Base-by-base conservation (phyloP, 2,797 vertebrate species). In the Ataeniobius toweri region DNA sequence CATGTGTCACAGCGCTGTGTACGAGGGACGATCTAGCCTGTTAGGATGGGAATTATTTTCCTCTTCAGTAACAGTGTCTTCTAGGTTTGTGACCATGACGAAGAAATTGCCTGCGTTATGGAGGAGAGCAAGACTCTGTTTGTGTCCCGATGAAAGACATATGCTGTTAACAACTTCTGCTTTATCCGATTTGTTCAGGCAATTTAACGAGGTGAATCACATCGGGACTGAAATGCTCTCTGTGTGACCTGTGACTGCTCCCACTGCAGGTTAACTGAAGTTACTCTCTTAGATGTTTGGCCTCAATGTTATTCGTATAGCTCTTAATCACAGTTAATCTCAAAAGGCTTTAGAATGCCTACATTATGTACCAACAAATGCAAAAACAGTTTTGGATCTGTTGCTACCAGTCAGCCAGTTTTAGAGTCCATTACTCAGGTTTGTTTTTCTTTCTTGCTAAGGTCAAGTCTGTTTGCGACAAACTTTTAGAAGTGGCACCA, bases 21-120 rank as follows among this genome's bases (percentile, higher is more conserved):
- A 41, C n/a, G 67, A 65, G 55, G 10, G 61, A 65, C 28, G 16
- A 65, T 65, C 63, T 67, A 4, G 41, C 69, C 51, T 72, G 67
- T 83, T 69, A 72, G 67, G 74, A 50, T 26, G 77, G 39, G 82
- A 90, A 85, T 85, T 65, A 71, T 46, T 80, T 78, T 86, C 73
- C 74, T 83, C 71, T 61, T 75, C 74, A 65, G 74, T 31, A 31
- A 75, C 79, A 68, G 50, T 75, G 53, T 81, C 80, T 77, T 70
- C 76, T 75, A 86, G 78, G 55, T 83, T 78, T 82, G 81, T 88
- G 81, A 84, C 80, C 86, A 82, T 82, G 87, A 87, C 79, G 71
- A 73, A 76, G 74, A 81, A 83, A 90, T 80, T 69, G 86, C 77
- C 78, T 83, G 80, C 80, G 80, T 86, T 74, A 78, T 74, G 80